These are phyloP conservation scores for Leucophora obtusa DNA, from an alignment of 2,888 invertebrate genomes.

Conservation along the genomic window DNA sequence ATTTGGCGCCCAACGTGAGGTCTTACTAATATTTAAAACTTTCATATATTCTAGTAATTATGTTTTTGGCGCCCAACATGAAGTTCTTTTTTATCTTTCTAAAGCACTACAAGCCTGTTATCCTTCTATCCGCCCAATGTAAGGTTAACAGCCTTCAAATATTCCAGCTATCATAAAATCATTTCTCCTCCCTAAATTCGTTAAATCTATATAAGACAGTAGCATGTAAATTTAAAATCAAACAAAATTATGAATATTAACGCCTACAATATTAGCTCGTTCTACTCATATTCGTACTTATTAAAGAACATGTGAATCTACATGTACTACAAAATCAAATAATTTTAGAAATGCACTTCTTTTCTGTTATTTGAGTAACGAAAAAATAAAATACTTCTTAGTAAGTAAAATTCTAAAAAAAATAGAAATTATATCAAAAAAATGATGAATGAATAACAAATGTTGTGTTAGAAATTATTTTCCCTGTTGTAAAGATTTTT, in stretches of 20 bases:
- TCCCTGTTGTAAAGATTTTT: slow-evolving; percentile 42
- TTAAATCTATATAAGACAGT: background rate
- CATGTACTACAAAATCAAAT: slow-evolving; percentile 39
- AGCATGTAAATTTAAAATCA: background rate
- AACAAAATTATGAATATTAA: slow-evolving; percentile 10
- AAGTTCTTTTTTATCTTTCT: too few relatives aligned
- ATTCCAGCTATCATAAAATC: too few relatives aligned
- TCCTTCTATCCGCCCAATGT: too few relatives aligned
- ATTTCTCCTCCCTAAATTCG: background rate
- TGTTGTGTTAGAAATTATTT: slow-evolving; percentile 53
- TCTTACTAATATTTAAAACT: too few relatives aligned
- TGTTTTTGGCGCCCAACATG: too few relatives aligned
- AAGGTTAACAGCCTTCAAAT: too few relatives aligned
- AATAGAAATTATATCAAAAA: slow-evolving; percentile 35
- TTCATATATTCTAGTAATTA: too few relatives aligned
- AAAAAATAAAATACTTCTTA: background rate
- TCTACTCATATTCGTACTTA: slow-evolving; percentile 44
- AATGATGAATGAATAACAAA: slow-evolving; percentile 66
- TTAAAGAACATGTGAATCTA: slow-evolving; percentile 37
- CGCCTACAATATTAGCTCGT: slow-evolving; percentile 57
- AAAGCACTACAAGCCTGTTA: too few relatives aligned
- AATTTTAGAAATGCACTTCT: slow-evolving; percentile 32
- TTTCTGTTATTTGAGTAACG: slow-evolving; percentile 38
- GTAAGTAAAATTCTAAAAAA: slow-evolving; percentile 4
- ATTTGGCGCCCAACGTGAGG: too few relatives aligned